Conservation (phyloP, 2,888 invertebrate genomes). For the Chloroclystis v-ata region DNA sequence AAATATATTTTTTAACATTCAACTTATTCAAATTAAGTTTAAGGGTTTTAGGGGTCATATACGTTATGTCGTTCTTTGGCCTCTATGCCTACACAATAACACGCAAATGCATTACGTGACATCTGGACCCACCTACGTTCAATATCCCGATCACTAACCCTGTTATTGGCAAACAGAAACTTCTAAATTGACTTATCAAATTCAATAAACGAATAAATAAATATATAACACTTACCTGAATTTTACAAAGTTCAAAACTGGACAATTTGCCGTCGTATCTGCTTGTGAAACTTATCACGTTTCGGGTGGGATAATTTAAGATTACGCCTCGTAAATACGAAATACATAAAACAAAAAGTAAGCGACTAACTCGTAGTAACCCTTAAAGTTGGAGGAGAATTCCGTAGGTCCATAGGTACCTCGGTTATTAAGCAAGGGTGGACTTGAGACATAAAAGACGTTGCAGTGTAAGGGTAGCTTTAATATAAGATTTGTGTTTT, state of each 20-base stretch:
- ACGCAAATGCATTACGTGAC: constrained; percentile 7
- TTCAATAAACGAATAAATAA: constrained; percentile 2
- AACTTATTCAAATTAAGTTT: neutral
- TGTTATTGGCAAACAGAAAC: constrained; percentile 4
- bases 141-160: constrained; percentile 4
- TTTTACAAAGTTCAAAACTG: constrained; percentile 24
- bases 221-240: constrained; percentile 3
- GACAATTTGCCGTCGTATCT: constrained; percentile 27
- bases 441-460: constrained; percentile 24
- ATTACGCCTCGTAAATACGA: constrained; percentile 45
- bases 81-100: constrained; percentile 1
- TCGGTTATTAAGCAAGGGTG: constrained; percentile 28
- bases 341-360: constrained; percentile 44
- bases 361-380: constrained; percentile 35
- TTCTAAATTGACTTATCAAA: constrained; percentile 9
- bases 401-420: constrained; percentile 25
- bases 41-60: neutral
- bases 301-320: constrained; percentile 44
- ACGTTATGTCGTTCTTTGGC: neutral
- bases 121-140: constrained; percentile 5
- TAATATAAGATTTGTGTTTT: constrained; percentile 22
- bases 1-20: too few relatives aligned
- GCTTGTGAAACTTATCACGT: constrained; percentile 46
- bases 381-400: constrained; percentile 38
- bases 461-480: constrained; percentile 20